phyloP scores from a whole-genome alignment of 1,140 invertebrate species.

The Catajapyx aquilonaris region DNA sequence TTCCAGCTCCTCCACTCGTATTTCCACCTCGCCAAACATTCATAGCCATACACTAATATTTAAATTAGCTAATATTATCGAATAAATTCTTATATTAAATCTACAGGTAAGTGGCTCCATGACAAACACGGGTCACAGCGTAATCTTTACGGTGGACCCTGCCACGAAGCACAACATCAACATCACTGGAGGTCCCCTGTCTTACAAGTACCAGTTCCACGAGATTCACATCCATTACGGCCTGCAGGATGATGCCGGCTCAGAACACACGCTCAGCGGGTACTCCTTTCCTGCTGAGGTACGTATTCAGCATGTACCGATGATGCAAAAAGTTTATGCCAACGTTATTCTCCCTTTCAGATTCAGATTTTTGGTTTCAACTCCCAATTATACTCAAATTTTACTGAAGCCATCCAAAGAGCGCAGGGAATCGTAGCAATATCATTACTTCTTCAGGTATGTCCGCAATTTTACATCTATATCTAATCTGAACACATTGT shows the following conservation, averaged over 20 bases:
- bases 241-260: slow-evolving; percentile 61
- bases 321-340: slow-evolving; percentile 8
- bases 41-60: no score
- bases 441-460: slow-evolving; percentile 68
- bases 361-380: slow-evolving; percentile 89
- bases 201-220: slow-evolving; percentile 87
- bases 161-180: slow-evolving; percentile 57
- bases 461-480: no score
- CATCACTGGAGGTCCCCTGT: slow-evolving; percentile 77
- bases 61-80: no score
- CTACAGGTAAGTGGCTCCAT: slow-evolving; percentile 61
- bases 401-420: slow-evolving; percentile 66
- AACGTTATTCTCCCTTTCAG: slow-evolving; percentile 33
- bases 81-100: no score
- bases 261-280: slow-evolving; percentile 76
- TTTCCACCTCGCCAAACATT: no score
- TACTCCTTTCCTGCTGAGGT: slow-evolving; percentile 86
- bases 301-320: no score
- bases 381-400: slow-evolving; percentile 77
- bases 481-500: no score
- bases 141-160: slow-evolving; percentile 73
- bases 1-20: no score
- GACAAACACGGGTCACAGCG: slow-evolving; percentile 80
- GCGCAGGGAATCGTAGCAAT: slow-evolving; percentile 76
- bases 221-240: slow-evolving; percentile 78